Conservation (phyloP, 2,888 invertebrate species). For the Sycophila texana region DNA sequence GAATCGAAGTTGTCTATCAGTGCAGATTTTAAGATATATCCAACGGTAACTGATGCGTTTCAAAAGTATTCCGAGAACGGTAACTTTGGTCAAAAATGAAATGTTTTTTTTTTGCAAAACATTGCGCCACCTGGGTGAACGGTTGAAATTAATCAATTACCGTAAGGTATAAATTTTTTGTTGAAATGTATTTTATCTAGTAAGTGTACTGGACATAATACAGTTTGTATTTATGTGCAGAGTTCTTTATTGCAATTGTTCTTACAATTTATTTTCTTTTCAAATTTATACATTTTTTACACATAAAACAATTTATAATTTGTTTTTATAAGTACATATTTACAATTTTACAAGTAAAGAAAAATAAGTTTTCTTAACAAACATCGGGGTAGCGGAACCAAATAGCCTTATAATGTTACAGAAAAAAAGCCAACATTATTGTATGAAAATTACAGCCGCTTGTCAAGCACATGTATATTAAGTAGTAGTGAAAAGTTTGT, state of each 20-base stretch:
- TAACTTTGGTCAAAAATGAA: no score
- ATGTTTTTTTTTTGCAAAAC: no score
- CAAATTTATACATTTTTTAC: neutral
- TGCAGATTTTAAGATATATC: neutral
- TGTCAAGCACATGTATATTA: constrained; percentile 64
- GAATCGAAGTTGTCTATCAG: constrained; percentile 30
- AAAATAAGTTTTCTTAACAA: constrained; percentile 52
- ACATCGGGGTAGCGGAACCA: constrained; percentile 67
- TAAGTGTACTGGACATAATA: no score
- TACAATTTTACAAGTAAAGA: constrained; percentile 18
- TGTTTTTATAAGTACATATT: constrained; percentile 36
- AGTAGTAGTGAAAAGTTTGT: constrained; percentile 16
- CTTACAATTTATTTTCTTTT: neutral
- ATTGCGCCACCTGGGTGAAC: no score
- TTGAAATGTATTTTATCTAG: no score
- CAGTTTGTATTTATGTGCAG: no score
- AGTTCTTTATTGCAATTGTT: no score
- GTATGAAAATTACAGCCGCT: constrained; percentile 63
- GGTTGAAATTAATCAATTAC: no score
- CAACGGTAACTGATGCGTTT: no score
- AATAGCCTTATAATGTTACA: constrained; percentile 68
- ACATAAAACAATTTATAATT: neutral
- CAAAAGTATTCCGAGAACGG: no score
- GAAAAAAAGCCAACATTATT: constrained; percentile 40
- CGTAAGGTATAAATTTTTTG: no score